Evolutionary conservation across 2,113 vertebrate species (phyloP).

Genomic region (Pongo pygmaeus): DNA sequence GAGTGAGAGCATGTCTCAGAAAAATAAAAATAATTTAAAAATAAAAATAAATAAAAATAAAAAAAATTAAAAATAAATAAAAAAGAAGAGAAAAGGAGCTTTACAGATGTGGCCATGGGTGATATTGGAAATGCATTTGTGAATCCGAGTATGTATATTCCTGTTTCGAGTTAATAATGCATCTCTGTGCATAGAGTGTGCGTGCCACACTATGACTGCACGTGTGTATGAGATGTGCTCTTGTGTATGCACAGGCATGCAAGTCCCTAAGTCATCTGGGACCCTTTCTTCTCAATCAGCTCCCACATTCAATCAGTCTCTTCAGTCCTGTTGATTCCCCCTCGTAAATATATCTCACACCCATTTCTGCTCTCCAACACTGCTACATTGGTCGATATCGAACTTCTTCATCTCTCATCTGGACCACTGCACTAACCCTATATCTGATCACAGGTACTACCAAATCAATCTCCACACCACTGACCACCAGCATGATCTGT

Average conservation of each 20-base stretch:
- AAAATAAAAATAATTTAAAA: too few relatives aligned
- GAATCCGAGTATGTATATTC: not conserved
- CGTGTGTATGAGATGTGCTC: not conserved
- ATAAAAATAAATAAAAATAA: too few relatives aligned
- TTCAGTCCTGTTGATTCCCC: not conserved
- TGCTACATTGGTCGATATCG: not conserved
- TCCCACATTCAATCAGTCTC: not conserved
- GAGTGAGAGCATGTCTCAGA: too few relatives aligned
- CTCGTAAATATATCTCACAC: not conserved
- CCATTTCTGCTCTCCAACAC: not conserved
- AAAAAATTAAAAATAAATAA: too few relatives aligned
- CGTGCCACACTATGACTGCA: not conserved
- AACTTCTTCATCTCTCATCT: not conserved
- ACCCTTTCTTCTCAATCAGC: not conserved
- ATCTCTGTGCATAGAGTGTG: too few relatives aligned
- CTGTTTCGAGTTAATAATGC: not conserved
- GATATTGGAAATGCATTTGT: not conserved
- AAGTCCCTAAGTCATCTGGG: not conserved
- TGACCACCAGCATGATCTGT: not conserved
- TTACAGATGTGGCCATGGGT: not conserved
- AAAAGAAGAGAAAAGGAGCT: not conserved
- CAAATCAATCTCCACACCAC: not conserved
- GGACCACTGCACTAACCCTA: not conserved
- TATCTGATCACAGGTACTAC: not conserved
- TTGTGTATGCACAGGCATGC: not conserved